Base-by-base conservation (phyloP, 2,113 vertebrate genomes). In the Pontoporia blainvillei region DNA sequence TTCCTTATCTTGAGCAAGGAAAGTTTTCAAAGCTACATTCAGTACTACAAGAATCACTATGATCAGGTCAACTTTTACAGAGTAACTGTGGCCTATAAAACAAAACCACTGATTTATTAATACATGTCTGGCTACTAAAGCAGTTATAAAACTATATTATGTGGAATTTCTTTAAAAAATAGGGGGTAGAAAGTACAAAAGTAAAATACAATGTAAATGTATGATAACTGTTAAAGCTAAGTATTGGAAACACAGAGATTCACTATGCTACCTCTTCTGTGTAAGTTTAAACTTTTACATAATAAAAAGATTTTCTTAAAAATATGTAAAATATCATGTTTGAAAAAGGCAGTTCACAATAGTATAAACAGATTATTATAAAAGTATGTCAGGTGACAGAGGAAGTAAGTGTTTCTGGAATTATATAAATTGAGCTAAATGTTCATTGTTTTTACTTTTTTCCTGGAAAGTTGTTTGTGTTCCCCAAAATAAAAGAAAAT, bases 291-390 rank as follows among this genome's bases (percentile, higher is more conserved):
- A 76, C 8, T 84, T 59, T 87, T 71, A 90, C 21, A 84, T 34
- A 91, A 91, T 83, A 85, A 91, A 95, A 85, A 27, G 4, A 61
- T 57, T 96, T 91, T 91, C 61, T 76, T 91, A 36, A 71, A 90
- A 84, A 69, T 64, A 52, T 23, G 31, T 91, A 90, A 81, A 96
- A 76, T 64, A 81, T 17, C 21, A n/a, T 86, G 36, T 72, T 90
- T 85, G 52, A 44, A 83, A 94, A 95, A 95, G 59, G 15, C n/a
- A 97, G 75, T 61, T 93, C 59, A 93, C 2, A 29, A 61, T 0
- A 90, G 41, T 39, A 71, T 34, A 81, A 92, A 83, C 52, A 76
- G 29, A 66, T 34, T 57, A 91, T 11, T 86, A 64, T 27, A 73
- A 79, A 95, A 15, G 4, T 44, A 95, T 13, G 39, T 81, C 61